These are phyloP conservation scores for Boloria euphrosyne DNA, from an alignment of 2,888 invertebrate genomes.

Conservation along the genomic window DNA sequence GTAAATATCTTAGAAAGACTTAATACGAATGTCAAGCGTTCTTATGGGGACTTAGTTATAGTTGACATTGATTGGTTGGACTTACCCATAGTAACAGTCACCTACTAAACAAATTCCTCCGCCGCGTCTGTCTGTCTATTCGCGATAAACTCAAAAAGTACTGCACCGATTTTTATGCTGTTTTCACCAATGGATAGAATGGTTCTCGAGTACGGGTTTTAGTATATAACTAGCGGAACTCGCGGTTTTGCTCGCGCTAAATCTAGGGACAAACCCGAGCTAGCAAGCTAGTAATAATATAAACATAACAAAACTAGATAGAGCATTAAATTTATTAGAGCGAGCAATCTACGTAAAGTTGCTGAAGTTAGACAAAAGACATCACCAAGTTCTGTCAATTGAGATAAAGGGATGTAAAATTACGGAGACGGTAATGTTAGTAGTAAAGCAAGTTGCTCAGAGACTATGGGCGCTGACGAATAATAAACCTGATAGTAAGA, in stretches of 20 bases:
- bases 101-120: not conserved
- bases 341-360: constrained; percentile 58
- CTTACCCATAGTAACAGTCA: not conserved
- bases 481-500: constrained; percentile 56
- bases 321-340: constrained; percentile 51
- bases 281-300: not conserved
- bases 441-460: constrained; percentile 60
- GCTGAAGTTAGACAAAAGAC: constrained; percentile 59
- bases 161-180: too few species aligned
- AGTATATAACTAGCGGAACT: too few species aligned
- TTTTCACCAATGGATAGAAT: too few species aligned
- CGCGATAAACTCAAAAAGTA: too few species aligned
- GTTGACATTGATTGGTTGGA: too few species aligned
- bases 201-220: too few species aligned
- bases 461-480: constrained; percentile 42
- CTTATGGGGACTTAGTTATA: too few species aligned
- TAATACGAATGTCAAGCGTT: too few species aligned
- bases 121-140: too few species aligned
- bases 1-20: too few species aligned
- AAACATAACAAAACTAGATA: constrained; percentile 30
- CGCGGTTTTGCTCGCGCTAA: too few species aligned
- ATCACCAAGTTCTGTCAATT: constrained; percentile 70
- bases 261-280: too few species aligned
- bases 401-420: constrained; percentile 77
- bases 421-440: constrained; percentile 67